A percentile compares a stretch with the other conserved stretches of the same genome.
phyloP scores from a whole-genome alignment of 2,113 vertebrate species.

The Xenopus laevis region DNA sequence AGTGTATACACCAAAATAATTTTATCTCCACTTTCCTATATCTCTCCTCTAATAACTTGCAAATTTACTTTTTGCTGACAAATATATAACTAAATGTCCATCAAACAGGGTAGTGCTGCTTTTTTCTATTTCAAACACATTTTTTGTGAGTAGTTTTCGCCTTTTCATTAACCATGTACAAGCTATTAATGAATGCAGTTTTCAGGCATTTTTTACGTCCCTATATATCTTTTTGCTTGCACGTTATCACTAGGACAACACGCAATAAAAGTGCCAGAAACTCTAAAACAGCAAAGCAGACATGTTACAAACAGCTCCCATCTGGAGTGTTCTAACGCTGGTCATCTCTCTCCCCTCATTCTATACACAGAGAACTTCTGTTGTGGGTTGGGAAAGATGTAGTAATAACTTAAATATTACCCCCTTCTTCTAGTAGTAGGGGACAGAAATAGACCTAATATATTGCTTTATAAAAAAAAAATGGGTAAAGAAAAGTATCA shows the following conservation, averaged over 20 bases:
- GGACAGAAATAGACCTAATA: background rate
- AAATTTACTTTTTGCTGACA: too few relatives aligned
- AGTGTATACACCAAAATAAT: too few relatives aligned
- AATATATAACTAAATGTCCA: background rate
- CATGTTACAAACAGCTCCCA: constrained; percentile 59
- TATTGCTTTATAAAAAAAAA: background rate
- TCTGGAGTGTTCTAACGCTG: constrained; percentile 51
- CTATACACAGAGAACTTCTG: background rate
- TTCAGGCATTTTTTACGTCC: constrained; percentile 44
- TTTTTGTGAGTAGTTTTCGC: constrained; percentile 15
- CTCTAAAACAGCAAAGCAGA: constrained; percentile 56
- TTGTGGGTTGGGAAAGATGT: background rate
- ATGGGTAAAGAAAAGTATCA: background rate
- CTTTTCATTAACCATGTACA: constrained; percentile 40
- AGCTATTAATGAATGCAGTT: constrained; percentile 29
- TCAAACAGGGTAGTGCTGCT: background rate
- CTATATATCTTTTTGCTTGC: constrained; percentile 58
- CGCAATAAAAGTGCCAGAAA: constrained; percentile 68
- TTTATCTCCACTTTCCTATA: too few relatives aligned
- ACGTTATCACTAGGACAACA: constrained; percentile 64
- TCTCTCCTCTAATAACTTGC: too few relatives aligned
- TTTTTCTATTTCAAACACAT: constrained; percentile 3
- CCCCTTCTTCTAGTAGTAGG: background rate
- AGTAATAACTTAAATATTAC: background rate
- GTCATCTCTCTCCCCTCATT: constrained; percentile 3